Evolutionary conservation across 2,888 invertebrate species (phyloP).

Genomic region (Acheta domesticus): DNA sequence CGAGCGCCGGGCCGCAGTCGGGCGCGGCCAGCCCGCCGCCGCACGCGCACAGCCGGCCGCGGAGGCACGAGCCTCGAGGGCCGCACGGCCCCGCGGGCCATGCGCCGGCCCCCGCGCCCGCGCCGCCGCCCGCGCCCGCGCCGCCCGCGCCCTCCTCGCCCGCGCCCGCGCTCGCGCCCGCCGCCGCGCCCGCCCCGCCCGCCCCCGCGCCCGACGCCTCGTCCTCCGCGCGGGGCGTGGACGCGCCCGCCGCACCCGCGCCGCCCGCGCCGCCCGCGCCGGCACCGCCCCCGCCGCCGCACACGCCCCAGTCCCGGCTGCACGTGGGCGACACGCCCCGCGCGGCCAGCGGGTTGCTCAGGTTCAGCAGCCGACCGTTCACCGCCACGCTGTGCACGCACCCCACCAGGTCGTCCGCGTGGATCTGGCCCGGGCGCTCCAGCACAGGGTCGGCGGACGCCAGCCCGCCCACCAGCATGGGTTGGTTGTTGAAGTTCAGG

Average conservation of each 20-base stretch:
- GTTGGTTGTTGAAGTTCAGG: slow-evolving; percentile 85
- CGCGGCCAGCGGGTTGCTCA: slow-evolving; percentile 71
- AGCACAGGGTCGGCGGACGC: slow-evolving; percentile 79
- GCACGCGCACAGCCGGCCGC: slow-evolving; percentile 44
- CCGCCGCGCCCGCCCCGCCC: slow-evolving; percentile 24
- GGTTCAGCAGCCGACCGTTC: slow-evolving; percentile 78
- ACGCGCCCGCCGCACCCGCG: slow-evolving; percentile 83
- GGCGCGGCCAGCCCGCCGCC: slow-evolving; percentile 63
- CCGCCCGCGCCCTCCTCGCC: slow-evolving; percentile 69
- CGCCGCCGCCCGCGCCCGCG: slow-evolving; percentile 60
- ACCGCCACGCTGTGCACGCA: slow-evolving; percentile 88
- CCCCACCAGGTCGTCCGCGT: slow-evolving; percentile 89
- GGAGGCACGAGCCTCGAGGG: slow-evolving; percentile 57
- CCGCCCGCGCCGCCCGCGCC: slow-evolving; percentile 23
- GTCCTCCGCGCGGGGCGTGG: slow-evolving; percentile 52
- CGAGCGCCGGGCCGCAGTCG: slow-evolving; percentile 73
- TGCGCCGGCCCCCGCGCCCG: slow-evolving; percentile 50
- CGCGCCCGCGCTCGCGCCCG: slow-evolving; percentile 44
- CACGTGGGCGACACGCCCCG: slow-evolving; percentile 74
- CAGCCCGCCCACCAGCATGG: slow-evolving; percentile 80
- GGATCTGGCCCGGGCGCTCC: slow-evolving; percentile 85
- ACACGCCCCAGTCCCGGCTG: slow-evolving; percentile 51
- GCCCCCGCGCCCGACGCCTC: slow-evolving; percentile 48
- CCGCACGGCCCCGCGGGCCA: slow-evolving; percentile 79
- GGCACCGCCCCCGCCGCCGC: slow-evolving; percentile 22